A percentile compares a stretch with the other conserved stretches of the same genome.
These are phyloP conservation scores for Branchellion lobata DNA, from an alignment of 2,888 invertebrate genomes.

Conservation along the genomic window DNA sequence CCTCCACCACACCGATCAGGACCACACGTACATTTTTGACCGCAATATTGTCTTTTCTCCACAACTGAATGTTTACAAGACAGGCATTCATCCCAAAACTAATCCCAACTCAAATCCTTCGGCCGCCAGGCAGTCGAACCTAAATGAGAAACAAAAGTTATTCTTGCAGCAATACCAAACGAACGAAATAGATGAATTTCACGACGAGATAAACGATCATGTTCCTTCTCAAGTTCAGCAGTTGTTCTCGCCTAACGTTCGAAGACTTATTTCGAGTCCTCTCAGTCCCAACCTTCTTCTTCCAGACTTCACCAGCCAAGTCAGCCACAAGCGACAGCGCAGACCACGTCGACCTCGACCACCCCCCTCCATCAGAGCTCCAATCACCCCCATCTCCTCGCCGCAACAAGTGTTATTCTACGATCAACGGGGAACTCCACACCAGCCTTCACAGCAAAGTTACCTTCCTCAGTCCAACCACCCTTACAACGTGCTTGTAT, in stretches of 20 bases:
- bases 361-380: neutral
- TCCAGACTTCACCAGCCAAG: conserved; percentile 25
- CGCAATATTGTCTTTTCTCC: conserved; percentile 9
- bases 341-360: neutral
- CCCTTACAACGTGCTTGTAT: neutral
- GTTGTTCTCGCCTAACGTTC: conserved; percentile 29
- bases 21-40: neutral
- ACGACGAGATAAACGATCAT: neutral
- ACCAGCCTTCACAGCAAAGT: neutral
- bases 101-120: neutral
- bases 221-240: neutral
- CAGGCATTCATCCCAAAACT: conserved; percentile 1
- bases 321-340: neutral
- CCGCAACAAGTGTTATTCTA: neutral
- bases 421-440: neutral
- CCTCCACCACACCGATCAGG: neutral
- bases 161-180: neutral
- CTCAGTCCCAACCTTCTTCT: conserved; percentile 37
- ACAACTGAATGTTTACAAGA: neutral
- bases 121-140: neutral
- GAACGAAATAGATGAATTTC: neutral
- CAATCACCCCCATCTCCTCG: neutral
- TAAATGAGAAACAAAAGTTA: conserved; percentile 11
- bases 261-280: conserved; percentile 28
- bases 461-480: neutral